phyloP scores from a whole-genome alignment of 2,113 vertebrate species.

The Ptilonorhynchus violaceus region DNA sequence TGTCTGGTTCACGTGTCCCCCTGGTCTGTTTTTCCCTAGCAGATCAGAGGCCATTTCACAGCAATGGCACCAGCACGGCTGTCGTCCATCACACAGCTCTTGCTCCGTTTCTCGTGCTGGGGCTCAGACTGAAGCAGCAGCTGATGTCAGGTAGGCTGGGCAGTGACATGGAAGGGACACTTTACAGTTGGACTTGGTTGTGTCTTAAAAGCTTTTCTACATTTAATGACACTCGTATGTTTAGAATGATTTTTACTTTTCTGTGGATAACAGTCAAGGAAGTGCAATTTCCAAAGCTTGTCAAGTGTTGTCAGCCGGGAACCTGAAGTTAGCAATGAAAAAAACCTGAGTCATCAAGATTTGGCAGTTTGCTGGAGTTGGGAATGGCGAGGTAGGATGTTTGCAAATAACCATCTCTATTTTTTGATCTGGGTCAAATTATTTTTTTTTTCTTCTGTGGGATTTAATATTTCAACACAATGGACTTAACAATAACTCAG shows the following conservation, averaged over 20 bases:
- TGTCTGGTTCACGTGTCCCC: neutral
- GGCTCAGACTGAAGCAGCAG: neutral
- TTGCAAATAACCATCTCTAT: neutral
- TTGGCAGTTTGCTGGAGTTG: neutral
- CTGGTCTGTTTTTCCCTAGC: neutral
- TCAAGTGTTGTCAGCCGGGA: neutral
- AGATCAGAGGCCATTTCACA: neutral
- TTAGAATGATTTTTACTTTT: neutral
- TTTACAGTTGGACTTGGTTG: neutral
- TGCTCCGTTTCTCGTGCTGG: rapidly evolving
- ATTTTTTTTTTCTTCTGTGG: neutral
- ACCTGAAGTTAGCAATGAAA: neutral
- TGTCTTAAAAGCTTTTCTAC: neutral
- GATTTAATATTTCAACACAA: neutral
- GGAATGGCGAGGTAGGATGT: neutral
- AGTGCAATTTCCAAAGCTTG: neutral
- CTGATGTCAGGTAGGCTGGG: neutral
- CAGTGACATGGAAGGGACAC: rapidly evolving
- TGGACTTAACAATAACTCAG: neutral
- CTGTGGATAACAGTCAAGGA: neutral
- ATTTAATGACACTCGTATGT: neutral
- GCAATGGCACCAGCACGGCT: neutral
- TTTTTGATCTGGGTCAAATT: neutral
- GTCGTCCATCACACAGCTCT: too few species aligned
- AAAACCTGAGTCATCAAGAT: neutral